Base-by-base conservation (phyloP, 1,140 invertebrate species). In the Drosophila leontia region DNA sequence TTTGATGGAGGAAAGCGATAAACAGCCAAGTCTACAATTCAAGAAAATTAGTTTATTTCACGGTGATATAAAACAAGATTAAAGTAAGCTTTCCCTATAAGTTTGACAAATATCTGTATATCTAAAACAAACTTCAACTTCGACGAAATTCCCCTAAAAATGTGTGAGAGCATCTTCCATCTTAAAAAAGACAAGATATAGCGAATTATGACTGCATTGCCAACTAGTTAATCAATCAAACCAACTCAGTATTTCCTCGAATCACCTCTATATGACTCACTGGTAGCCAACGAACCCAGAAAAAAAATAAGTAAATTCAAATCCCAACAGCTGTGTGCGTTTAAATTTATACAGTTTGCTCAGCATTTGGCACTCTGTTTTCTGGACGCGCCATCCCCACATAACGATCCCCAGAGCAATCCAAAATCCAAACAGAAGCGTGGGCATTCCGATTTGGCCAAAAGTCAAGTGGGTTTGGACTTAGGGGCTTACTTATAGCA, bases 381-480 rank as follows among this genome's bases (percentile, higher is more conserved):
- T 70, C 62, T 55, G 67, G 67, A 69, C 32, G 34, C 19, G 17
- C 65, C 29, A 8, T 19, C 1, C 7, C 26, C 55, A 12, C n/a
- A 63, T 41, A 32, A 32, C 26, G 15, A 23, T 42, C 12, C 15
- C 3, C 39, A 34, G 15, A n/a, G 13, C 55, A 63, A 64, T 53
- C 72, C 67, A 41, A 50, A 65, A 35, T 57, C 37, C 37, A 65
- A 60, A 56, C 56, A 77, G 50, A 76, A 63, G 72, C 78, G 78
- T 60, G 68, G 62, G 74, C 47, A 64, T 65, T 65, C 45, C 61
- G 17, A 37, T 39, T 39, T 80, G 63, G 59, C 65, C 81, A 80
- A 80, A 83, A 84, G 77, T 84, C 81, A 84, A 83, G 81, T 83
- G 62, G 56, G 34, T 64, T 41, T 26, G 32, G 32, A 42, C 29